Base-by-base conservation (phyloP, 2,113 vertebrate species). In the Gorsachius goisagi region DNA sequence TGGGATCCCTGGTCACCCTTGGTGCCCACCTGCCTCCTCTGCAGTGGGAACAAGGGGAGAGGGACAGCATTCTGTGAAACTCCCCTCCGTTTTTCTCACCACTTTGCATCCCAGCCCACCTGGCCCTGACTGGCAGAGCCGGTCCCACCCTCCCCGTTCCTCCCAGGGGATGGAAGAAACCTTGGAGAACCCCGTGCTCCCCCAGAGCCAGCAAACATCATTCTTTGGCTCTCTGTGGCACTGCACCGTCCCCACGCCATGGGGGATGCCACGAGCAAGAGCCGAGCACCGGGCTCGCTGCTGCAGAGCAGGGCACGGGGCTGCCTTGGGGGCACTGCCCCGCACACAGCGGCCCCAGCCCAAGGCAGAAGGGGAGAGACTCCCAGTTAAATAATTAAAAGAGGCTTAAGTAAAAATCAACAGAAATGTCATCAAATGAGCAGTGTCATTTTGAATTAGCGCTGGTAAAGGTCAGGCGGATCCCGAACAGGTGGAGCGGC, bases 401-500 rank as follows among this genome's bases (percentile, higher is more conserved):
- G 91, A 95, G 96, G 96, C 95, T 96, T 86, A 93, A 96, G 97
- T 94, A 91, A 95, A 97, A 97, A 95, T 96, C 95, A 97, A 88
- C 93, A 97, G 96, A 97, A 97, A 97, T 97, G 96, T 96, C 97
- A 97, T 95, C 95, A 97, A 97, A 96, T 85, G 95, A 97, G 90
- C 88, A 55, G 94, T 97, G 96, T 97, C 97, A 77, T 96, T 92
- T 96, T 93, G 96, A 88, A 97, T 97, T 96, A 97, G 93, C 3
- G 7, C 95, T 95, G 22, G 14, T 84, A 97, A 97, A 97, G 96
- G 97, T 97, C 97, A 97, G 92, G 91, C 68, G 0, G 89, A 93
- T 82, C 63, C 90, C 14, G 62, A 96, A 71, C 96, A 97, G 97
- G 97, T 97, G 96, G 91, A 95, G 92, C 3, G 47, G 66, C 92